These are phyloP conservation scores for Gari tellinella DNA, from an alignment of 2,888 invertebrate species.

Conservation along the genomic window DNA sequence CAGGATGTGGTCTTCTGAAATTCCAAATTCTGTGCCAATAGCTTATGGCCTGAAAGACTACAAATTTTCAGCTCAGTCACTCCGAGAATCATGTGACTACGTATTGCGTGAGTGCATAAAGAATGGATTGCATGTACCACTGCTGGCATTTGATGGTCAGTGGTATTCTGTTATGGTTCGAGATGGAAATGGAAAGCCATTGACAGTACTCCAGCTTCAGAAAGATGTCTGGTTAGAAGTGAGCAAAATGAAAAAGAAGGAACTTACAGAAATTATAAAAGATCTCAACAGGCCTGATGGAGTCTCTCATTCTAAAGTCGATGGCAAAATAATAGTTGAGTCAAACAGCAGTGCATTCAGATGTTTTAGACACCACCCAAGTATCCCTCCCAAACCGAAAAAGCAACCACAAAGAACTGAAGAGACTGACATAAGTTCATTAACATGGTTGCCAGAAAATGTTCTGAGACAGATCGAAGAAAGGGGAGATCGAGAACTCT, in stretches of 20 bases:
- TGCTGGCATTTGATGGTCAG: slow-evolving; percentile 33
- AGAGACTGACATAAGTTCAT: too few relatives aligned
- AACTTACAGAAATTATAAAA: too few relatives aligned
- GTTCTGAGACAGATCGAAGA: too few relatives aligned
- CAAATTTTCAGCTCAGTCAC: slow-evolving; percentile 15
- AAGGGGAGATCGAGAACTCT: too few relatives aligned
- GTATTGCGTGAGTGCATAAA: slow-evolving; percentile 12
- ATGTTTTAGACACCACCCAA: too few relatives aligned
- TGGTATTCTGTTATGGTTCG: slow-evolving; percentile 23
- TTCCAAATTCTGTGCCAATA: slow-evolving; percentile 31
- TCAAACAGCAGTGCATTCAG: too few relatives aligned
- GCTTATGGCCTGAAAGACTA: slow-evolving; percentile 36
- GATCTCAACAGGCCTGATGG: too few relatives aligned
- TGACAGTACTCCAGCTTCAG: slow-evolving; percentile 20
- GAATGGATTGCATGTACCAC: slow-evolving; percentile 25
- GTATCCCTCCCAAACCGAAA: too few relatives aligned
- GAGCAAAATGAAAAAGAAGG: slow-evolving; percentile 8
- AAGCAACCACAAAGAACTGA: too few relatives aligned
- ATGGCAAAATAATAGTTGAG: too few relatives aligned
- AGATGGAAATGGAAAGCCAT: slow-evolving; percentile 19
- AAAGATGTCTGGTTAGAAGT: slow-evolving; percentile 29
- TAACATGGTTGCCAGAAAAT: too few relatives aligned
- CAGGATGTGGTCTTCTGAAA: slow-evolving; percentile 19
- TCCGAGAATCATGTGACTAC: slow-evolving; percentile 21
- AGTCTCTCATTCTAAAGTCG: too few relatives aligned